Percentiles rank a stretch among this genome's conserved stretches.
phyloP scores from a whole-genome alignment of 2,113 vertebrate species.

The Tympanuchus pallidicinctus region DNA sequence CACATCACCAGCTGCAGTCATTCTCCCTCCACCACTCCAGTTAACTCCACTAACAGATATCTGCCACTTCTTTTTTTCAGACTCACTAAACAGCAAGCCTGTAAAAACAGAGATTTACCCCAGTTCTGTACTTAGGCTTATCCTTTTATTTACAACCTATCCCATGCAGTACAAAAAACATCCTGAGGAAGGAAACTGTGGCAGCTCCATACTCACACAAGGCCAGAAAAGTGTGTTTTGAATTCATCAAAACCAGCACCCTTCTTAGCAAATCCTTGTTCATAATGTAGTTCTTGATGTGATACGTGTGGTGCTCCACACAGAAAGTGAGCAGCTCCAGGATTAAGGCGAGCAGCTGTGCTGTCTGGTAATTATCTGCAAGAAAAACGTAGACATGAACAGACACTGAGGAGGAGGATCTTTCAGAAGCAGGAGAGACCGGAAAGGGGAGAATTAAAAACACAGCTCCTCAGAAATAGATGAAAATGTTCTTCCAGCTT shows the following conservation, averaged over 20 bases:
- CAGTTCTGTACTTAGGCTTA: rapidly evolving
- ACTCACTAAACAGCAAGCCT: not conserved
- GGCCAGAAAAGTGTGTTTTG: constrained; percentile 96
- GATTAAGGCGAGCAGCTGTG: constrained; percentile 95
- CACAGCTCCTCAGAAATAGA: not conserved
- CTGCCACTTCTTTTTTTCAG: not conserved
- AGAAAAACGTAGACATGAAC: constrained; percentile 3
- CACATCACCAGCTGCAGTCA: not conserved
- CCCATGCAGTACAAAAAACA: not conserved
- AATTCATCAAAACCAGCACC: constrained; percentile 98
- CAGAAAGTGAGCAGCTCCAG: constrained; percentile 96
- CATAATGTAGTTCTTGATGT: constrained; percentile 99
- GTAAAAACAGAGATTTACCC: not conserved
- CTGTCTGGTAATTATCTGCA: constrained; percentile 97
- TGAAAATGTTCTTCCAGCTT: not conserved
- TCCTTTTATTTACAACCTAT: not conserved
- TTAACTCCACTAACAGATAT: not conserved
- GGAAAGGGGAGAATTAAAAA: not conserved
- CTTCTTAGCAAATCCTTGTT: constrained; percentile 96
- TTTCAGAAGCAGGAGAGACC: too few species aligned
- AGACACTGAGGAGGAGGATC: not conserved
- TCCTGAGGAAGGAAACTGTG: not conserved
- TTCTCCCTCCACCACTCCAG: not conserved
- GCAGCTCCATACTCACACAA: constrained; percentile 89
- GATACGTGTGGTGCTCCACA: constrained; percentile 97